Percentiles rank a stretch among this genome's conserved stretches.
Evolutionary conservation across 2,888 invertebrate genomes (phyloP).

Genomic region (Ectemnius continuus): DNA sequence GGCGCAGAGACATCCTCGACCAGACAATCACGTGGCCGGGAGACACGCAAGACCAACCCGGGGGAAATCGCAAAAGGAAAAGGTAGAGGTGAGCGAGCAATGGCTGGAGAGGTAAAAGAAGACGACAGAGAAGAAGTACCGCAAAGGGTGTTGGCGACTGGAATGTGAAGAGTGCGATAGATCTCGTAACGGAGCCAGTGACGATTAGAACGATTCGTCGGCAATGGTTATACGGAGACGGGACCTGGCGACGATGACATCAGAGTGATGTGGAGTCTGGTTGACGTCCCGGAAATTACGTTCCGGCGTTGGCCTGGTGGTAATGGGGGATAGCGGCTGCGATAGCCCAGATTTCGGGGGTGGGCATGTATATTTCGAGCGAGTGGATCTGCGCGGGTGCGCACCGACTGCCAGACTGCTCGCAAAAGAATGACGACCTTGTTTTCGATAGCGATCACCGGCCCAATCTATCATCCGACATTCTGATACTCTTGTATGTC

Average conservation of each 20-base stretch:
- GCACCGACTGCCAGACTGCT: conserved; percentile 2
- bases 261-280: conserved; percentile 56
- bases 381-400: conserved; percentile 29
- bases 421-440: conserved; percentile 52
- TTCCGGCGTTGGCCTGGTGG: conserved; percentile 71
- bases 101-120: too few species aligned
- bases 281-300: conserved; percentile 75
- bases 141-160: too few species aligned
- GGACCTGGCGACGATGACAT: conserved; percentile 32
- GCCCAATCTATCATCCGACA: conserved; percentile 54
- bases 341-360: conserved; percentile 56
- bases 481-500: conserved; percentile 34
- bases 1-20: conserved; percentile 63
- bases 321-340: conserved; percentile 63
- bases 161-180: too few species aligned
- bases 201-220: conserved; percentile 29
- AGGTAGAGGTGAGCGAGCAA: neutral
- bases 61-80: conserved; percentile 27
- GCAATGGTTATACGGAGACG: conserved; percentile 18
- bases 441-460: conserved; percentile 56
- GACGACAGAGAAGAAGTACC: too few species aligned
- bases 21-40: conserved; percentile 29
- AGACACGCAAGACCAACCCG: conserved; percentile 20
- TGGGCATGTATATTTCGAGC: conserved; percentile 46
- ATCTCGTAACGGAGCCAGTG: neutral